Percentiles rank a stretch among this genome's conserved stretches.
phyloP scores from a whole-genome alignment of 2,113 vertebrate genomes.

The Oncorhynchus gorbuscha region DNA sequence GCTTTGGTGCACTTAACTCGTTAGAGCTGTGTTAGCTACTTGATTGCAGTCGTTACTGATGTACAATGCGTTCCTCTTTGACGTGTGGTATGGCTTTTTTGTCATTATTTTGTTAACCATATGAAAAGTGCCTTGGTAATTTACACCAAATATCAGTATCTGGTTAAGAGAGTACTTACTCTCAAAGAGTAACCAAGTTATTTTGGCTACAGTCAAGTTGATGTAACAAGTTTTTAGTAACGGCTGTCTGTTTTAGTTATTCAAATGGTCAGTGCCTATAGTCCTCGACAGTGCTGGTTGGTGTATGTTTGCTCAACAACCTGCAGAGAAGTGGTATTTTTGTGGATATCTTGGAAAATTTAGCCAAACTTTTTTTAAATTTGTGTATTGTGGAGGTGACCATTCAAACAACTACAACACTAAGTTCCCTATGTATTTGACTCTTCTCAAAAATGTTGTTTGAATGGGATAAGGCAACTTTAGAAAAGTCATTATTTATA shows the following conservation, averaged over 20 bases:
- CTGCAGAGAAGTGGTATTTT: background rate
- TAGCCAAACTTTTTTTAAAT: background rate
- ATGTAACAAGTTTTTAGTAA: background rate
- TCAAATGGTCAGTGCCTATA: background rate
- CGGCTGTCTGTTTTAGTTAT: background rate
- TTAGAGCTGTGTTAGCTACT: background rate
- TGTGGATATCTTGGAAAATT: background rate
- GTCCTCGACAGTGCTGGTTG: background rate
- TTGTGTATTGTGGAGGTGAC: background rate
- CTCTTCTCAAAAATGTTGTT: background rate
- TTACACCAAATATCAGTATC: background rate
- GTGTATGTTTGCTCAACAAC: conserved; percentile 24
- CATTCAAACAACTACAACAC: conserved; percentile 14
- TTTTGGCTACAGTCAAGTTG: background rate
- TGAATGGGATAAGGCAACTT: background rate
- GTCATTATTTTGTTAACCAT: background rate
- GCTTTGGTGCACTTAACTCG: background rate
- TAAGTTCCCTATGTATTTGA: conserved; percentile 8
- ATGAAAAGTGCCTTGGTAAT: background rate
- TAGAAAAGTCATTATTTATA: conserved; percentile 41
- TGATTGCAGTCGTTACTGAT: background rate
- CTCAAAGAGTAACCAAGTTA: background rate
- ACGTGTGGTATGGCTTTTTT: background rate
- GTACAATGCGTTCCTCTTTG: background rate
- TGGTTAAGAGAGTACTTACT: background rate